Conservation (phyloP, 2,113 vertebrate species). For the Callaeas wilsoni region DNA sequence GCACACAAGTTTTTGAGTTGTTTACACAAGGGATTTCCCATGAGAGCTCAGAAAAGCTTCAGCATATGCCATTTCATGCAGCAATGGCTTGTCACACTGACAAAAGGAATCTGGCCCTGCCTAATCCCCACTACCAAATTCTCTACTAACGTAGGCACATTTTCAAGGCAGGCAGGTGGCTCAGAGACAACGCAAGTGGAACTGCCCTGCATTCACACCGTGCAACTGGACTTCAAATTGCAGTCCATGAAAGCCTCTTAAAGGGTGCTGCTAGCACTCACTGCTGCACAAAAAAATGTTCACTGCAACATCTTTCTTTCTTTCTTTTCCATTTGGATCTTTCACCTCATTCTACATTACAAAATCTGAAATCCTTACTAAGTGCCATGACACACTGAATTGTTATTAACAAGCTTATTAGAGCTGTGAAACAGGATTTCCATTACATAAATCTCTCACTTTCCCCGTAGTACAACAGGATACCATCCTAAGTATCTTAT, state of each 20-base stretch:
- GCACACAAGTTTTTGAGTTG: not conserved
- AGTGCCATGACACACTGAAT: not conserved
- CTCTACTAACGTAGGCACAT: not conserved
- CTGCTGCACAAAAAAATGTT: not conserved
- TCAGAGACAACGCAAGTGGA: not conserved
- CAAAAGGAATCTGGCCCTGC: not conserved
- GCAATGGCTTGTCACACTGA: not conserved
- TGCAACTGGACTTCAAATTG: not conserved
- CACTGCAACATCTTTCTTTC: not conserved
- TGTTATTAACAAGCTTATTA: slow-evolving; percentile 57
- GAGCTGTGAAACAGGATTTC: slow-evolving; percentile 52
- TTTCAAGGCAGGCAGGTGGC: not conserved
- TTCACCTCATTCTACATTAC: not conserved
- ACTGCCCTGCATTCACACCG: not conserved
- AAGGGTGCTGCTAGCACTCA: not conserved
- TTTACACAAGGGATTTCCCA: not conserved
- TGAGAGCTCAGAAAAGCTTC: not conserved
- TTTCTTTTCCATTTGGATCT: not conserved
- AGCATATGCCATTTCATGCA: not conserved
- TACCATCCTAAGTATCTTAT: not conserved
- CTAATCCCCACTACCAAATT: not conserved
- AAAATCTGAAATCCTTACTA: slow-evolving; percentile 47
- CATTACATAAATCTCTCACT: slow-evolving; percentile 5
- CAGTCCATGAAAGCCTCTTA: not conserved
- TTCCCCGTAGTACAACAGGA: not conserved